A percentile compares a stretch with the other conserved stretches of the same genome.
phyloP scores from a whole-genome alignment of 2,113 vertebrate species.

The Hiodon tergisus region DNA sequence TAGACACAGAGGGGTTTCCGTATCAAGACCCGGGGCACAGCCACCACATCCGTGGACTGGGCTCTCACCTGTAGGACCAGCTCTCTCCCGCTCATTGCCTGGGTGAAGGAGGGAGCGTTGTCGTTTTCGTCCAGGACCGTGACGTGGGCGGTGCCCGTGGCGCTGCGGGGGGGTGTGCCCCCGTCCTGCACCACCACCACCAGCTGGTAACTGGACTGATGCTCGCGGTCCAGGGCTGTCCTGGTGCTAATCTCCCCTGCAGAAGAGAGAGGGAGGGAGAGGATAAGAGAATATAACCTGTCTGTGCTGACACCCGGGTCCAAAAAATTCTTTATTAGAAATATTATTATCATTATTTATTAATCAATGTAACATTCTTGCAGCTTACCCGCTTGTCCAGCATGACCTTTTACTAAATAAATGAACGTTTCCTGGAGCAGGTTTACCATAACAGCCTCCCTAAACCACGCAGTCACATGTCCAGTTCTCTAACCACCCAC shows the following conservation, averaged over 20 bases:
- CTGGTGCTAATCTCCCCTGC: slow-evolving; percentile 87
- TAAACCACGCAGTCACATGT: not conserved
- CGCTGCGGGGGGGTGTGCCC: slow-evolving; percentile 82
- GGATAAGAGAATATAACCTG: not conserved
- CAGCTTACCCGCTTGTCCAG: too few relatives aligned
- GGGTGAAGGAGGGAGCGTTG: slow-evolving; percentile 76
- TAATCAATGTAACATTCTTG: too few relatives aligned
- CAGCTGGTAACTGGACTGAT: slow-evolving; percentile 88
- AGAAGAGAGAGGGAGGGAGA: slow-evolving; percentile 1
- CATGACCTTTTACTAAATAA: too few relatives aligned
- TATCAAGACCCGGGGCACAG: too few relatives aligned
- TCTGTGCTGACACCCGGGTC: too few relatives aligned
- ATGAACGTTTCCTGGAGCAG: too few relatives aligned
- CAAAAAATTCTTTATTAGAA: too few relatives aligned
- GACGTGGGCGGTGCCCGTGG: slow-evolving; percentile 82
- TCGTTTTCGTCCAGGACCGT: slow-evolving; percentile 91
- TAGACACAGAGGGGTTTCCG: too few relatives aligned
- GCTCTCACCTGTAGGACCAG: slow-evolving; percentile 69
- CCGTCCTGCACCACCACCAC: slow-evolving; percentile 85
- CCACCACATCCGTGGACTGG: not conserved
- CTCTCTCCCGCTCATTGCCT: slow-evolving; percentile 66
- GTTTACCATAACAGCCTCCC: too few relatives aligned
- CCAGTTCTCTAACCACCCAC: not conserved
- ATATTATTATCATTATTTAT: too few relatives aligned
- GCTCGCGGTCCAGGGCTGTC: slow-evolving; percentile 80